phyloP scores from a whole-genome alignment of 1,140 invertebrate species.

The Sitobion miscanthi region DNA sequence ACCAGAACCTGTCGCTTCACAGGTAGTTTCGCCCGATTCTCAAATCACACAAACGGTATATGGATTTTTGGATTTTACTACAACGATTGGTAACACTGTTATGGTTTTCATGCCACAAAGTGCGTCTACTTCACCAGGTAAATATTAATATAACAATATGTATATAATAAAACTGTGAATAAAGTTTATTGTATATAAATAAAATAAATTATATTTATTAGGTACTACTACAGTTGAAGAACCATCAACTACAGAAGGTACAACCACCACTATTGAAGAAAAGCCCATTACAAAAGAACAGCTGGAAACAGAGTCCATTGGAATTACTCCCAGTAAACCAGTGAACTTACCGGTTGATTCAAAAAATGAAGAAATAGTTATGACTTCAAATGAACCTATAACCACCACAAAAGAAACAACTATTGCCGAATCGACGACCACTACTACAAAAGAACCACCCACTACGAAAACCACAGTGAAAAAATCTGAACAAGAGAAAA shows the following conservation, averaged over 20 bases:
- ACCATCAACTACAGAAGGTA: neutral
- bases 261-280: neutral
- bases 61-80: conserved; percentile 87
- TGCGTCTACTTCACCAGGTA: conserved; percentile 63
- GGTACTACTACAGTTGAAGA: neutral
- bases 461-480: neutral
- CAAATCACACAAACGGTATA: conserved; percentile 78
- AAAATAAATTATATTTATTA: neutral
- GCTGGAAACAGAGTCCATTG: neutral
- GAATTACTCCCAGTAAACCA: conserved; percentile 50
- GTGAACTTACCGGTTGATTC: neutral
- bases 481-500: conserved; percentile 42
- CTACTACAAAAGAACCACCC: conserved; percentile 43
- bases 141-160: neutral
- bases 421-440: conserved; percentile 16
- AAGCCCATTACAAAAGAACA: neutral
- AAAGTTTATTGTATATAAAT: neutral
- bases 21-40: conserved; percentile 54
- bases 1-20: neutral
- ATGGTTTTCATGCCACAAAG: conserved; percentile 88
- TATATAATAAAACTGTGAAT: neutral
- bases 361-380: conserved; percentile 10
- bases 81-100: conserved; percentile 86
- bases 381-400: neutral
- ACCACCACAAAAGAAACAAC: neutral